Base-by-base conservation (phyloP, 2,888 invertebrate species). In the Blastobasis adustella region DNA sequence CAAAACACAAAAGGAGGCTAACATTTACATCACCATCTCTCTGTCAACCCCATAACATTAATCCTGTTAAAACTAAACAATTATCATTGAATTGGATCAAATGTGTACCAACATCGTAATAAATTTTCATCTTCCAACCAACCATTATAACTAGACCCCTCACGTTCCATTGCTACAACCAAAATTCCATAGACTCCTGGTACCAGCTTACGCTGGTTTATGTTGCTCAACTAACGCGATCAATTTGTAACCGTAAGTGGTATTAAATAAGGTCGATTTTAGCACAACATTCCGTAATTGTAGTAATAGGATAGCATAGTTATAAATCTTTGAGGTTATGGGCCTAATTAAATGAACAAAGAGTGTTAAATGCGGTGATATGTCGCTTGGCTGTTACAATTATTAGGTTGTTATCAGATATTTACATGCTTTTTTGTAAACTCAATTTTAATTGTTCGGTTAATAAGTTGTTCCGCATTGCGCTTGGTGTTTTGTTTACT, bases 291-390 rank as follows among this genome's bases (percentile, higher is more conserved):
- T 9, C 1, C 23, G 23, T 23, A 23, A 23, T 23, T 38, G 23
- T 46, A 48, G 47, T 47, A 47, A 47, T 40, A 47, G 10, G 49
- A 47, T 54, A 44, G 50, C 10, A 52, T 42, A 40, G 56, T 49
- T 54, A 59, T 62, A 62, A 62, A 62, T 62, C 62, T 62, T 56
- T 23, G 46, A 44, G 45, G 53, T 49, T 49, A 53, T 54, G 57
- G 61, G 60, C 56, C 54, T 52, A 54, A 57, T 58, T 58, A 63
- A 60, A 52, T 58, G 56, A 65, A 62, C 55, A 54, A 52, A 51
- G 55, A 66, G 62, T 61, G 62, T 57, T 48, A 62, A 63, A 65
- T 65, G 53, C 62, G 58, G 6, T 42, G 42, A 42, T 42, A 10
- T 42, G 42, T 42, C 42, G 10, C 3, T 8, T 9, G 9, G 9